These are phyloP conservation scores for Marcusenius ussheri DNA, from an alignment of 2,113 vertebrate genomes.

Conservation along the genomic window DNA sequence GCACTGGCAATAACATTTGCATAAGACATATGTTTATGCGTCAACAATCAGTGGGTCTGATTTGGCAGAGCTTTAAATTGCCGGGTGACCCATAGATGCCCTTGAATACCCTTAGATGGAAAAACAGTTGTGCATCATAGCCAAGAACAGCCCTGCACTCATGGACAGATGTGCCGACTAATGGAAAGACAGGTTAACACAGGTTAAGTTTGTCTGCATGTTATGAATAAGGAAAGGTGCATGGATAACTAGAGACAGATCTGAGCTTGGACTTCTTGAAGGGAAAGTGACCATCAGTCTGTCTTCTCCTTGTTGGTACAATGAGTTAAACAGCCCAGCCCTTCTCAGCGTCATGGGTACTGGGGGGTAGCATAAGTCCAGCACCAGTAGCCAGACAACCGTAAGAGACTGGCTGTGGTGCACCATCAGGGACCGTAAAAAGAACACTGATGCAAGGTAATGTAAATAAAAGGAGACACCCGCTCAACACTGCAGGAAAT, in stretches of 20 bases:
- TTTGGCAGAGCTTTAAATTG: conserved; percentile 1
- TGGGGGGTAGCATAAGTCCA: neutral
- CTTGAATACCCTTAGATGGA: neutral
- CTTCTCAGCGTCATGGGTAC: neutral
- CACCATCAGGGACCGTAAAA: neutral
- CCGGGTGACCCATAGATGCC: neutral
- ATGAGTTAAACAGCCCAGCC: neutral
- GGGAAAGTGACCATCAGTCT: neutral
- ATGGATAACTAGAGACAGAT: neutral
- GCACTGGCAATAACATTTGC: neutral
- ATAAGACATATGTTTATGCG: conserved; percentile 11
- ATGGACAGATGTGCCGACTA: neutral
- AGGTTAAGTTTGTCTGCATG: neutral
- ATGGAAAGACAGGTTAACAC: neutral
- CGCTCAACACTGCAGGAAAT: neutral
- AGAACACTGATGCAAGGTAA: neutral
- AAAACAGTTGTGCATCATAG: neutral
- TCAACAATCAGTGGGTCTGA: neutral
- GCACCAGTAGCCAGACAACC: neutral
- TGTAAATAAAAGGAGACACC: neutral
- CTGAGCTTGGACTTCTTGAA: neutral
- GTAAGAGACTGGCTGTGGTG: neutral
- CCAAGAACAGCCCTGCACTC: neutral
- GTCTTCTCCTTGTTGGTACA: neutral
- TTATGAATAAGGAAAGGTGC: neutral